phyloP scores from a whole-genome alignment of 2,113 vertebrate species.

The Apteryx mantelli region DNA sequence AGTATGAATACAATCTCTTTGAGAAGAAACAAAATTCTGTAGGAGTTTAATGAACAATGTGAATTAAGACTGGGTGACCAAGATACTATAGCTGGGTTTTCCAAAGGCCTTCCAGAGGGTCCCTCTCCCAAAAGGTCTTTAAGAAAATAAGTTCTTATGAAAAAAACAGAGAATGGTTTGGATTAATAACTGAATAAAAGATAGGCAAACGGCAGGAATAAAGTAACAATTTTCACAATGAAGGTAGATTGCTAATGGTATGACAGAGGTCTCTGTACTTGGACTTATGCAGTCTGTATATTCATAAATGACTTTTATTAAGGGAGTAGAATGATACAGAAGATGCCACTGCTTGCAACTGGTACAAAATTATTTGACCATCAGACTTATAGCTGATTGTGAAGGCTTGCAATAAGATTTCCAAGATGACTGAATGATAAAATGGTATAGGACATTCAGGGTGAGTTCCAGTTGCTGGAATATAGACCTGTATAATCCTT shows the following conservation, averaged over 20 bases:
- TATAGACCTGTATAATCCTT: background rate
- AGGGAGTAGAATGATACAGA: background rate
- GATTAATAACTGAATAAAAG: background rate
- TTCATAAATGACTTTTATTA: background rate
- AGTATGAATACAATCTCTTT: background rate
- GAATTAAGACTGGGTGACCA: background rate
- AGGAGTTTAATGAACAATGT: background rate
- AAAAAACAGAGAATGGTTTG: background rate
- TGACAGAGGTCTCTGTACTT: background rate
- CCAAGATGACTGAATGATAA: background rate
- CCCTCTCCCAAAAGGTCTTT: background rate
- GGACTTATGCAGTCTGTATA: background rate
- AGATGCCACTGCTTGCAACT: background rate
- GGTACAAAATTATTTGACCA: background rate
- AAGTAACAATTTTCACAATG: background rate
- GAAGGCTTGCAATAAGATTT: background rate
- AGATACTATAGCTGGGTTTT: background rate
- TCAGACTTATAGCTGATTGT: background rate
- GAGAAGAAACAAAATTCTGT: background rate
- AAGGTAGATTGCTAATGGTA: background rate
- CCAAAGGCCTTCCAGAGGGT: background rate
- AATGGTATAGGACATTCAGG: background rate
- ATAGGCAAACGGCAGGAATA: background rate
- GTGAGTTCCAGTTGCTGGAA: background rate
- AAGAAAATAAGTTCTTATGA: background rate